Base-by-base conservation (phyloP, 2,888 invertebrate genomes). In the Morpho helenor region DNA sequence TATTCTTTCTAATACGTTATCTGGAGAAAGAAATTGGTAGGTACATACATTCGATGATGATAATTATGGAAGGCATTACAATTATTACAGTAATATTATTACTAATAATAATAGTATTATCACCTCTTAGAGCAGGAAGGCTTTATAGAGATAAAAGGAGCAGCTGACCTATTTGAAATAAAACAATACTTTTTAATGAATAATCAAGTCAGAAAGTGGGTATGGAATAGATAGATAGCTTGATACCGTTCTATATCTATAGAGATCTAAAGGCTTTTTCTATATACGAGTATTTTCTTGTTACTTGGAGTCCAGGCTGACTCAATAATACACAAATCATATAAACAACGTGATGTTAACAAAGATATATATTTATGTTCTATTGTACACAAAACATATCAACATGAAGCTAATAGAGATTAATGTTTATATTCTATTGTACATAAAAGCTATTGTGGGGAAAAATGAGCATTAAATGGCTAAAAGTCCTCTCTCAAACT, bases 131-230 rank as follows among this genome's bases (percentile, higher is more conserved):
- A 87, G 86, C 84, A 70, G 74, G 68, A 68, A 71, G 76, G 74
- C 74, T 85, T 83, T 82, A 82, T 80, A 72, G 75, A 68, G 68
- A 85, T 85, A 84, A 83, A 75, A 74, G 65, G 66, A 77, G 79
- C 86, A 86, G 84, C 82, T 86, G 84, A 75, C 74, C 68, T 70
- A 69, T 74, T 69, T 55, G 67, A 72, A 79, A 76, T 80, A 82
- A 81, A 82, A 84, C 79, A 80, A 82, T 80, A 81, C 80, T 76
- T 82, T 54, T 82, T 84, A 86, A 85, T 84, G 82, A 84, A 81
- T 75, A 76, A 69, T 66, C 75, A 69, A 73, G 68, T 74, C 75
- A 77, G 74, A 76, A 78, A 82, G 80, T 80, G 77, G 77, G 79
- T 78, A 79, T 74, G 69, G 69, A 71, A 70, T 70, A 72, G 70